phyloP scores from a whole-genome alignment of 2,113 vertebrate species.

The Zonotrichia leucophrys region DNA sequence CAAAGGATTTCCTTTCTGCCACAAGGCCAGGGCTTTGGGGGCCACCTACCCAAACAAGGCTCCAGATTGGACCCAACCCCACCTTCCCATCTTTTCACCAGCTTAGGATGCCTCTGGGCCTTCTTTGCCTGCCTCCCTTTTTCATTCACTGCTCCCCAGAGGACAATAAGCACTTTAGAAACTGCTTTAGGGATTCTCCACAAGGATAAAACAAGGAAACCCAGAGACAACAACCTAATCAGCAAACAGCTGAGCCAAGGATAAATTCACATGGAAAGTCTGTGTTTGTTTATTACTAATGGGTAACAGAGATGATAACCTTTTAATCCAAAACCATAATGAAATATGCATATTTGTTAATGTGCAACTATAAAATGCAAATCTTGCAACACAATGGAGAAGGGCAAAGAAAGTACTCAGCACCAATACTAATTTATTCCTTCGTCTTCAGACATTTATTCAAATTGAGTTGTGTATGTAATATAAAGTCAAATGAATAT shows the following conservation, averaged over 20 bases:
- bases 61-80: neutral
- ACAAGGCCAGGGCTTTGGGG: neutral
- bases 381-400: constrained; percentile 70
- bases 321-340: constrained; percentile 74
- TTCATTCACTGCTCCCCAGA: constrained; percentile 21
- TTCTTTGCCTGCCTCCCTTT: neutral
- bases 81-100: neutral
- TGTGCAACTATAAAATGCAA: constrained; percentile 73
- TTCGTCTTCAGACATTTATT: constrained; percentile 72
- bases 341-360: constrained; percentile 77
- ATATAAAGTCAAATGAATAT: constrained; percentile 76
- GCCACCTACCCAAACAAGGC: neutral
- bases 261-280: constrained; percentile 66
- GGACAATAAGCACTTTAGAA: constrained; percentile 42
- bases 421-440: constrained; percentile 70
- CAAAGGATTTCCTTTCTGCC: neutral
- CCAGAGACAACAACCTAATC: constrained; percentile 61
- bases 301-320: constrained; percentile 73
- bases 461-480: constrained; percentile 74
- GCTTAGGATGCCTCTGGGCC: neutral
- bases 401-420: constrained; percentile 59
- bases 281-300: constrained; percentile 74
- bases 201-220: constrained; percentile 69
- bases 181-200: constrained; percentile 27
- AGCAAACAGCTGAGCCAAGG: constrained; percentile 63